A percentile compares a stretch with the other conserved stretches of the same genome.
Conservation (phyloP, 2,797 vertebrate species). For the Hozukius guyotensis region DNA sequence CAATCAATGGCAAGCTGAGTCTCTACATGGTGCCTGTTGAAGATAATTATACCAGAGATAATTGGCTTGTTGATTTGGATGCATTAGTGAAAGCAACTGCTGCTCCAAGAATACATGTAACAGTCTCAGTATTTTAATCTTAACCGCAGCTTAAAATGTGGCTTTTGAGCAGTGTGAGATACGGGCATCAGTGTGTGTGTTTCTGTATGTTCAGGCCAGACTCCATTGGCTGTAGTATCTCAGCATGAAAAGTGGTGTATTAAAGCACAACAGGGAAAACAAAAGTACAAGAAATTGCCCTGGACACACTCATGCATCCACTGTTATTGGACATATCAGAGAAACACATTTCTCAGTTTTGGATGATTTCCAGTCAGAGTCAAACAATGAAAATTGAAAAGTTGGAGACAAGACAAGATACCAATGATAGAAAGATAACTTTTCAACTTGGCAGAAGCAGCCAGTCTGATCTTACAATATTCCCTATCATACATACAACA, state of each 20-base stretch:
- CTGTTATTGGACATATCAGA: not conserved
- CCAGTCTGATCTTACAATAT: not conserved
- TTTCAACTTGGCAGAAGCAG: not conserved
- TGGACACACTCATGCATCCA: not conserved
- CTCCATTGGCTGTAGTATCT: not conserved
- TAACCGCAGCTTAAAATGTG: not conserved
- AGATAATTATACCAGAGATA: constrained; percentile 50
- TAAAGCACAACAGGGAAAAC: not conserved
- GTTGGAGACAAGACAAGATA: not conserved
- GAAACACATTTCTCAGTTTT: not conserved
- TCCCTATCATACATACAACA: not conserved
- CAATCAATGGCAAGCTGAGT: constrained; percentile 56
- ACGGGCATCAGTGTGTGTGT: not conserved
- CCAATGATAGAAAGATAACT: not conserved
- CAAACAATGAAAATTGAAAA: not conserved
- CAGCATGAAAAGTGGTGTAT: not conserved
- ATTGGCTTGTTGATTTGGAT: constrained; percentile 45
- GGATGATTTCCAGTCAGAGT: not conserved
- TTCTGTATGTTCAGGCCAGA: not conserved
- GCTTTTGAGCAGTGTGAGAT: not conserved
- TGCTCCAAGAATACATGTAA: not conserved
- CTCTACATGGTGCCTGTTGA: constrained; percentile 13
- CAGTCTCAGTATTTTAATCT: not conserved
- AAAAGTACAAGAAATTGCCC: not conserved
- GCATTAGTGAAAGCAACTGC: constrained; percentile 16